Evolutionary conservation across 2,888 invertebrate species (phyloP).

Genomic region (Glyphotaelius pellucidus): DNA sequence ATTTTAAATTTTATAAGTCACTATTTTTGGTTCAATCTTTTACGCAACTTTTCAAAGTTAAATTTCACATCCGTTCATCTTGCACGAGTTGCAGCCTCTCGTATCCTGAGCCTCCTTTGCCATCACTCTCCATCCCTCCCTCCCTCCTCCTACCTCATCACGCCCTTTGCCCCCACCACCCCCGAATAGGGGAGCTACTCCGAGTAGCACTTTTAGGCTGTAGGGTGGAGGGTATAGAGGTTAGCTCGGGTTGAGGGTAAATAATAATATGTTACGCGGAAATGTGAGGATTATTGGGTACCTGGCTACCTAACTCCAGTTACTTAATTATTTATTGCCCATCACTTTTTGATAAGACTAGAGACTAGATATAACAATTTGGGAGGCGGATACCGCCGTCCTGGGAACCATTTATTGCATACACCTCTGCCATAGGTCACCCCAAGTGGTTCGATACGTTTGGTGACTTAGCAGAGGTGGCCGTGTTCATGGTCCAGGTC

Average conservation of each 20-base stretch:
- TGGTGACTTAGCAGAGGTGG: no score
- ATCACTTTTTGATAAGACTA: no score
- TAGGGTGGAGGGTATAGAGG: background rate
- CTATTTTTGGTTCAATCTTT: background rate
- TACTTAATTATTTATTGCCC: no score
- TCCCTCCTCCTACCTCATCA: background rate
- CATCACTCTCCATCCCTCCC: background rate
- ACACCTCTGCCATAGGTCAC: no score
- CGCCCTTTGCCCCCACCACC: background rate
- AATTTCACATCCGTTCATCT: background rate
- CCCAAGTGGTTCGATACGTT: no score
- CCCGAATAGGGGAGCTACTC: background rate
- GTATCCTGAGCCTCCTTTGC: background rate
- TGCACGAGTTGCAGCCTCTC: background rate
- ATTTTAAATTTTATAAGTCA: background rate
- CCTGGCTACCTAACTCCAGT: no score
- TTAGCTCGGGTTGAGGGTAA: background rate
- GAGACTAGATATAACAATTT: no score
- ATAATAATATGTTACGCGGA: background rate
- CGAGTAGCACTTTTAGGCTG: background rate
- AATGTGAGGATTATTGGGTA: background rate
- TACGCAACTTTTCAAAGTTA: background rate
- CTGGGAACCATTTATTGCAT: no score
- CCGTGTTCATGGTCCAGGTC: no score
- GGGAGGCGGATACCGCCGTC: no score